Evolutionary conservation across 1,140 invertebrate species (phyloP).

Genomic region (Anastrepha obliqua): DNA sequence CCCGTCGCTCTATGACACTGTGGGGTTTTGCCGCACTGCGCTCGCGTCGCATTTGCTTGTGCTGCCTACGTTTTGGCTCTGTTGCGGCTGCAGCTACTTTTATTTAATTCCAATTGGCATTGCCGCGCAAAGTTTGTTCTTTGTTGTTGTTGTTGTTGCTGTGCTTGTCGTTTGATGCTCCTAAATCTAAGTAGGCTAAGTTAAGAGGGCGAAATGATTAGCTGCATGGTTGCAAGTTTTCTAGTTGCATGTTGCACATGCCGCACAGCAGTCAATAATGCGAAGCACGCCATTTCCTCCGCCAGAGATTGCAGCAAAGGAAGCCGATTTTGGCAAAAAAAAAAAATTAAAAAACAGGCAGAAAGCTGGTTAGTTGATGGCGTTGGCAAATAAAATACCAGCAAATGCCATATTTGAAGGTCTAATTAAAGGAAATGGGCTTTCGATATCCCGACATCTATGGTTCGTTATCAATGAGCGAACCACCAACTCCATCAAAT

Average conservation of each 20-base stretch:
- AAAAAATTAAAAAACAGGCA: background rate
- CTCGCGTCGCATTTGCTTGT: background rate
- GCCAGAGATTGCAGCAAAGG: background rate
- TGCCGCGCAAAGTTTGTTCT: background rate
- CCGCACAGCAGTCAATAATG: slow-evolving; percentile 5
- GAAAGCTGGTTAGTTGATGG: background rate
- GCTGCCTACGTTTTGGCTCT: background rate
- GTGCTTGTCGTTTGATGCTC: background rate
- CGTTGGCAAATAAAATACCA: no score
- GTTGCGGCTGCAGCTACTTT: background rate
- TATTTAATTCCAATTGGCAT: background rate
- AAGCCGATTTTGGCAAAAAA: background rate
- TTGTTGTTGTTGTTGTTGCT: background rate
- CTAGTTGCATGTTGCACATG: slow-evolving; percentile 3
- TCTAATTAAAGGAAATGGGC: background rate
- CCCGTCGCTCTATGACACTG: background rate
- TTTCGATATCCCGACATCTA: background rate
- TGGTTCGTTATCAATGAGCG: no score
- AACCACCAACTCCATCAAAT: no score
- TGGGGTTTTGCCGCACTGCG: background rate
- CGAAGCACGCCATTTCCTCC: background rate
- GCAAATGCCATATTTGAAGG: background rate
- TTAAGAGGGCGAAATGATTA: background rate
- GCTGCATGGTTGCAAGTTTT: background rate
- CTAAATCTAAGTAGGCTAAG: slow-evolving; percentile 17